A percentile compares a stretch with the other conserved stretches of the same genome.
These are phyloP conservation scores for Brienomyrus longianalis DNA, from an alignment of 2,113 vertebrate genomes.

Conservation along the genomic window DNA sequence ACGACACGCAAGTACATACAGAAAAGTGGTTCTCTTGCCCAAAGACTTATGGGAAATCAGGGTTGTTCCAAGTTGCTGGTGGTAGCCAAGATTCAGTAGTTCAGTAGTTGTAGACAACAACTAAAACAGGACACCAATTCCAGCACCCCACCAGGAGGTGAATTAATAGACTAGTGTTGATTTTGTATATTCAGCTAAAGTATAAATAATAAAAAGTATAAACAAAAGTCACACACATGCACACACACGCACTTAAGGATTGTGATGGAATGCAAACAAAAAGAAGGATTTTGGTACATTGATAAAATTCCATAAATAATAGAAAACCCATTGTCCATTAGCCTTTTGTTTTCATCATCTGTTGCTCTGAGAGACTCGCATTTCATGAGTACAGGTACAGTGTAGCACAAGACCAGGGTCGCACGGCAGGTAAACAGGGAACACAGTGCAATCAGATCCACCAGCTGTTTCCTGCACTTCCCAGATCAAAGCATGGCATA, in stretches of 20 bases:
- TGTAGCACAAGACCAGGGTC: constrained; percentile 49
- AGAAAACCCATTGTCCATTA: neutral
- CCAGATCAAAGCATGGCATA: constrained; percentile 56
- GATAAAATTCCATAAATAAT: constrained; percentile 15
- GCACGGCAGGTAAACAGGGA: constrained; percentile 42
- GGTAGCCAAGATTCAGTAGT: constrained; percentile 10
- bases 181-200: constrained; percentile 14
- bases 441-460: constrained; percentile 60
- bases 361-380: neutral
- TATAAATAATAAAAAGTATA: constrained; percentile 20
- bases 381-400: constrained; percentile 25
- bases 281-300: constrained; percentile 12
- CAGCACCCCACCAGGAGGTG: constrained; percentile 26
- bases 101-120: neutral
- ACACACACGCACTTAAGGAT: neutral
- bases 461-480: constrained; percentile 49
- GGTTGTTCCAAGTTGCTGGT: neutral
- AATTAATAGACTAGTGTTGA: constrained; percentile 21
- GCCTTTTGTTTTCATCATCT: neutral
- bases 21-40: neutral
- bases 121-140: constrained; percentile 21
- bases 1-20: neutral
- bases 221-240: neutral
- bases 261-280: neutral
- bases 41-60: neutral